Evolutionary conservation across 35 echinoderm and acorn worm species (phyloP), one percentile per base, ranked within the genome.

Genomic region (Eucidaris tribuloides): DNA sequence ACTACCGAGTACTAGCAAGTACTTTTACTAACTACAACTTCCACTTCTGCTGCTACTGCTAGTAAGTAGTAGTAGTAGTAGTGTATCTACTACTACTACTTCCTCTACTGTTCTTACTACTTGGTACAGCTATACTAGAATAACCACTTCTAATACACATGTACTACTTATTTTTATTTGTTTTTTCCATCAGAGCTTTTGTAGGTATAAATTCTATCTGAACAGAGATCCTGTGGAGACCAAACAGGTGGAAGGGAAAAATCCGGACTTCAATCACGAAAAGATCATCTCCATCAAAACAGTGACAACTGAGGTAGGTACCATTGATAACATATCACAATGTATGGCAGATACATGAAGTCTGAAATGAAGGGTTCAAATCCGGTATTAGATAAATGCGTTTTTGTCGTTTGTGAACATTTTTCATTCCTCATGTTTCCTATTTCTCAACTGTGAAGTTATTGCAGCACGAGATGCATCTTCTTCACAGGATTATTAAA

Each of bases 181-280:
- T 5, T 11, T 80, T 1, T 59, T 54, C 28, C 81, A 59, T 7
- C 28, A 97, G 94, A 97, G 94, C 79, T 89, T 79, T 17, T 97
- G 94, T 57, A 82, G 87, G 71, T 97, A 89, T 52, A 81, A 89
- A 43, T 92, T 91, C 37, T 97, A 97, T 59, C 43, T 92, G 14
- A 86, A 97, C 23, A 79, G 85, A 29, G 81, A 76, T 48, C 28
- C 65, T 5, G 58, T 25, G 27, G 34, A 88, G 36, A 85, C 94
- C 11, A 63, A 80, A 11, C 77, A 76, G 23, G 68, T 92, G 3
- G 55, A 80, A 28, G 94, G 94, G 0, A 80, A 77, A 4, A 97
- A 97, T 50, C 94, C 89, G 58, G 94, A 97, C 11, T 97, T 81
- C 45, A 76, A 82, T 14, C 77, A 97, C 38, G 71, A 81, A 40